Evolutionary conservation across 2,888 invertebrate genomes (phyloP), one percentile per base, ranked within the genome.

Genomic region (Lomographa bimaculata): DNA sequence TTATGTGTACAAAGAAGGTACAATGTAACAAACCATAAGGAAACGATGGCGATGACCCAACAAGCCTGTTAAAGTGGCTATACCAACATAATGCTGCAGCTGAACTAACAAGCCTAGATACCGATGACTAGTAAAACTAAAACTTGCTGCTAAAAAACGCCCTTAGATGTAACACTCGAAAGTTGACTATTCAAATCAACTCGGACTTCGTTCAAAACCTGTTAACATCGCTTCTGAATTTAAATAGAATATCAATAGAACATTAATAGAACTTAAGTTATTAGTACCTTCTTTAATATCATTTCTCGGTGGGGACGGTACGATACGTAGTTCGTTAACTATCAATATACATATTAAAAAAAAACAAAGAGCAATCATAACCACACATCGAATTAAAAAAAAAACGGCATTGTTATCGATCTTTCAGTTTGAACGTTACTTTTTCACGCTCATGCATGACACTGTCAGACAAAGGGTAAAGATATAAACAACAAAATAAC

Each of bases 161-260:
- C 46, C 41, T 46, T 36, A 34, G 7, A 35, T 23, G 9, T 16
- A 26, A 32, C 11, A 33, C 32, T 45, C 14, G 37, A 34, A 41
- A 37, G 24, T 21, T 10, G 17, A 37, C 28, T 41, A 40, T 36
- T 45, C 12, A 33, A 40, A 40, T 33, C 25, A 25, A 24, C 28
- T 6, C 24, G 7, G 4, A 19, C 8, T 25, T 11, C n/a, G 7
- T 24, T 14, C 5, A 11, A 12, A 35, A 42, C 36, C 21, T 18
- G 36, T 30, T 32, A 12, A 10, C 24, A 17, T 21, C 14, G 7
- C 20, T 9, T 9, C n/a, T 12, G 32, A 25, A 34, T 26, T 19
- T 26, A 14, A 40, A 40, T 18, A 28, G 26, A 27, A 19, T 20
- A 28, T 20, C 20, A 24, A 10, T 5, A 10, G 5, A 18, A 5